Percentiles rank a stretch among this genome's conserved stretches.
Conservation (phyloP, 2,888 invertebrate genomes). For the Drosophila testacea region DNA sequence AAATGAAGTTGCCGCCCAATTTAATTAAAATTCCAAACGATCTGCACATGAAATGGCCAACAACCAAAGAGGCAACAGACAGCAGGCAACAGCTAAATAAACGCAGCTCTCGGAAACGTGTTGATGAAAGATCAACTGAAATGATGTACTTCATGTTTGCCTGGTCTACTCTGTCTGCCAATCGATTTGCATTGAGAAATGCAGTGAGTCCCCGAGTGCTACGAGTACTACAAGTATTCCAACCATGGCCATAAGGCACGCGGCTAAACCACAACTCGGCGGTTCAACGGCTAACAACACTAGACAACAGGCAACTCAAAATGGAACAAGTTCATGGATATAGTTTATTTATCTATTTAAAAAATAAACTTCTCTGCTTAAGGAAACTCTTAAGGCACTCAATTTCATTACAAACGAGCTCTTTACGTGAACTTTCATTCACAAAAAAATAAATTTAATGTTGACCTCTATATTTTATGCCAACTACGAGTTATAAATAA, state of each 20-base stretch:
- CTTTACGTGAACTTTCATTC: neutral
- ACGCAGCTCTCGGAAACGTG: conserved; percentile 63
- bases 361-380: too few species aligned
- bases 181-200: conserved; percentile 76
- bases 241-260: conserved; percentile 64
- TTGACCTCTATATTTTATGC: too few species aligned
- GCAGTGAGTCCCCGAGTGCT: conserved; percentile 36
- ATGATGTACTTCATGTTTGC: conserved; percentile 12
- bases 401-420: too few species aligned
- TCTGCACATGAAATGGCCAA: conserved; percentile 66
- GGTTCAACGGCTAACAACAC: conserved; percentile 26
- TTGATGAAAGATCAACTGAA: conserved; percentile 74
- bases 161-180: conserved; percentile 5
- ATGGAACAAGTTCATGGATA: neutral
- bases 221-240: neutral
- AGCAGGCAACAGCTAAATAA: conserved; percentile 34
- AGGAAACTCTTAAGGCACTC: too few species aligned
- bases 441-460: neutral
- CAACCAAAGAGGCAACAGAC: conserved; percentile 2
- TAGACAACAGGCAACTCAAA: conserved; percentile 17
- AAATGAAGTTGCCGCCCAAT: conserved; percentile 83
- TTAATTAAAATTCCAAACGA: conserved; percentile 83
- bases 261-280: conserved; percentile 59
- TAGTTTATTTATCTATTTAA: too few species aligned
- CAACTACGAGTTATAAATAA: too few species aligned